These are phyloP conservation scores for Abrostola tripartita DNA, from an alignment of 2,888 invertebrate species.

Conservation along the genomic window DNA sequence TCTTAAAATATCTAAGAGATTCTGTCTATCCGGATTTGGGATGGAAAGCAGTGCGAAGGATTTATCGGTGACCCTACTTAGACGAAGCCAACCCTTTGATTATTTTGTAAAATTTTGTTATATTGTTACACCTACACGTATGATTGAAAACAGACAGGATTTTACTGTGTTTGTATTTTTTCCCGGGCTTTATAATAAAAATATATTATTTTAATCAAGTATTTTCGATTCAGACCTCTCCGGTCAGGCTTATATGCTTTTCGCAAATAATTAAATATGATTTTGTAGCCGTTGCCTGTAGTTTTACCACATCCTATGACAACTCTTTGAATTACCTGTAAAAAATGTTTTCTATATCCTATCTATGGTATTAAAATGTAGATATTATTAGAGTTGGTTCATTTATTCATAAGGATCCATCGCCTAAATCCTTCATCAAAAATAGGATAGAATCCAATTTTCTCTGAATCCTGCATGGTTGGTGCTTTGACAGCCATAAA, in stretches of 20 bases:
- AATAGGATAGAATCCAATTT: background rate
- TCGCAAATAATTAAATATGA: background rate
- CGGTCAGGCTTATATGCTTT: conserved; percentile 1
- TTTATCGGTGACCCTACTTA: conserved; percentile 22
- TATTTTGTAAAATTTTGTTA: background rate
- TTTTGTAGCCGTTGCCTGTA: background rate
- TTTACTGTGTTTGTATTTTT: background rate
- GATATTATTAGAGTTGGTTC: no score
- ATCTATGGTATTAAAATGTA: no score
- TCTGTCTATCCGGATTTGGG: conserved; percentile 41
- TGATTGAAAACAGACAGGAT: conserved; percentile 1
- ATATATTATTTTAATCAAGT: background rate
- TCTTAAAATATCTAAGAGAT: conserved; percentile 33
- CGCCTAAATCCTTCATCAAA: background rate
- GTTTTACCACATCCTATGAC: no score
- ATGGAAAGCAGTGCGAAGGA: conserved; percentile 16
- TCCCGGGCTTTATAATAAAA: background rate
- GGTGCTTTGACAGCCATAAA: background rate
- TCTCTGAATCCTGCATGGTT: background rate
- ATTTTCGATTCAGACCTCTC: background rate
- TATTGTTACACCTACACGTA: background rate
- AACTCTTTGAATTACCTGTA: no score
- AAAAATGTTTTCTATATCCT: no score
- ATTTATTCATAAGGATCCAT: no score
- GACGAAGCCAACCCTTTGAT: conserved; percentile 28